phyloP scores from a whole-genome alignment of 2,888 invertebrate species.

The Melanostoma mellinum region DNA sequence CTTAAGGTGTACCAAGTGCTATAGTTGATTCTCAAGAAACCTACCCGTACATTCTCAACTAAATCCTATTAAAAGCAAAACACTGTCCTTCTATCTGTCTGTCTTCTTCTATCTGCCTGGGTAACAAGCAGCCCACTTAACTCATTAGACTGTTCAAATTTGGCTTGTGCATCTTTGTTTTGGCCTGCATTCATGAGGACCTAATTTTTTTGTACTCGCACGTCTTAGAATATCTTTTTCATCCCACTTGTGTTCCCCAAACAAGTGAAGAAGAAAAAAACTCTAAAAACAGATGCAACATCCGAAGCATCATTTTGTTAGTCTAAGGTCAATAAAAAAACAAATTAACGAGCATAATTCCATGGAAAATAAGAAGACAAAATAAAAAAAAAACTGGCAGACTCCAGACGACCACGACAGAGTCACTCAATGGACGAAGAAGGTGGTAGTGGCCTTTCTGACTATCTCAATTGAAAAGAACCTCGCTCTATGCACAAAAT shows the following conservation, averaged over 20 bases:
- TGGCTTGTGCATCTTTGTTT: slow-evolving; percentile 58
- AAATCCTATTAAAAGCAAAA: slow-evolving; percentile 56
- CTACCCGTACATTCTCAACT: slow-evolving; percentile 46
- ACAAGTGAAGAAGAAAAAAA: slow-evolving; percentile 3
- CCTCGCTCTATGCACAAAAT: slow-evolving; percentile 37
- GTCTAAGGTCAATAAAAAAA: slow-evolving; percentile 70
- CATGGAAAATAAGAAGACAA: slow-evolving; percentile 12
- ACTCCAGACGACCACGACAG: slow-evolving; percentile 14
- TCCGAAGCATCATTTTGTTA: slow-evolving; percentile 58
- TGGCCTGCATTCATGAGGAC: slow-evolving; percentile 40
- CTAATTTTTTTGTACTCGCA: slow-evolving; percentile 42
- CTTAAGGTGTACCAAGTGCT: slow-evolving; percentile 12
- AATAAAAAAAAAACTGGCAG: slow-evolving; percentile 1
- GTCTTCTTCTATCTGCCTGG: background rate
- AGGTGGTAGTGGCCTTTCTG: background rate
- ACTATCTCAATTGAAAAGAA: slow-evolving; percentile 50
- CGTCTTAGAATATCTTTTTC: slow-evolving; percentile 1
- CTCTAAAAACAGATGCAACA: slow-evolving; percentile 35
- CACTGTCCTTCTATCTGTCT: background rate
- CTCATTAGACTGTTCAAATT: slow-evolving; percentile 71
- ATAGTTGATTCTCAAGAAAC: slow-evolving; percentile 48
- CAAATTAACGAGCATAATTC: slow-evolving; percentile 71
- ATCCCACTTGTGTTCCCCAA: background rate
- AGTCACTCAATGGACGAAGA: background rate
- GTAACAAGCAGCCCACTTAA: slow-evolving; percentile 44